Conservation (phyloP, 2,113 vertebrate species). For the Neotoma lepida region DNA sequence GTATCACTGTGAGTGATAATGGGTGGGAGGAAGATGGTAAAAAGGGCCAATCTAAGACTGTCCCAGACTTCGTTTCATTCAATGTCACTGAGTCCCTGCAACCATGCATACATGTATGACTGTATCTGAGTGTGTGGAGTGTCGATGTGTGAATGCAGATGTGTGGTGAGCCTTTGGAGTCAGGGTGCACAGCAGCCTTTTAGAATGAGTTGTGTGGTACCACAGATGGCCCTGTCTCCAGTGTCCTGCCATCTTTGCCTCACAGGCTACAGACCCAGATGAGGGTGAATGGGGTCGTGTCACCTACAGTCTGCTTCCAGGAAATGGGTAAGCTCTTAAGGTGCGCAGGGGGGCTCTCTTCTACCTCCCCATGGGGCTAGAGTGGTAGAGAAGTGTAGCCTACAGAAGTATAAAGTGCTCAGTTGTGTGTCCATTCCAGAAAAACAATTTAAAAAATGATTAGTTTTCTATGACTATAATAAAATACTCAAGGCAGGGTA, state of each 20-base stretch:
- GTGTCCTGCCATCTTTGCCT: background rate
- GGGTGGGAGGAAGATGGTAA: background rate
- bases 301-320: constrained; percentile 90
- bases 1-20: constrained; percentile 86
- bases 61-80: background rate
- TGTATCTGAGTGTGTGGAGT: background rate
- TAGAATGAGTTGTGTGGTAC: accelerated
- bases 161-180: background rate
- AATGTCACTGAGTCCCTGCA: background rate
- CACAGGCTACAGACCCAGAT: constrained; percentile 92
- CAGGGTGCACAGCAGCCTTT: background rate
- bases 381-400: background rate
- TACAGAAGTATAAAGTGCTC: background rate
- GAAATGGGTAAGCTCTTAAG: constrained; percentile 87
- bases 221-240: background rate
- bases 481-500: background rate
- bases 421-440: background rate
- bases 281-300: constrained; percentile 85
- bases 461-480: background rate
- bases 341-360: accelerated
- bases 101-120: accelerated
- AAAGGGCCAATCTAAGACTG: background rate
- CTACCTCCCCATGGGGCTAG: background rate
- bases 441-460: background rate
- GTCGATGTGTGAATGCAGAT: background rate